A percentile compares a stretch with the other conserved stretches of the same genome.
phyloP scores from a whole-genome alignment of 2,888 invertebrate genomes.

The Sepiola atlantica region DNA sequence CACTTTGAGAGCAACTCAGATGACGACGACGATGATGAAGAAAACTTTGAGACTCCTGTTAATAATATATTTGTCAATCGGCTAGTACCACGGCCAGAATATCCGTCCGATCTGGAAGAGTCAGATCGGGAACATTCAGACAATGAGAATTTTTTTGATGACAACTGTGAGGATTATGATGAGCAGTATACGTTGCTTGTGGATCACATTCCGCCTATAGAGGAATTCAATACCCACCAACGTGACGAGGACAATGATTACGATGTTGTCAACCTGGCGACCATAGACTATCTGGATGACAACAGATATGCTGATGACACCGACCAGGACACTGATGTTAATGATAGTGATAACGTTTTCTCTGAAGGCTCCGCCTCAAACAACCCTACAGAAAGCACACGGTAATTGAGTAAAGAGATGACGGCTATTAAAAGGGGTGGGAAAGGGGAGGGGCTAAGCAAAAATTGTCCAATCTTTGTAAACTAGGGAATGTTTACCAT shows the following conservation, averaged over 20 bases:
- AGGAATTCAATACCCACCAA: conserved; percentile 64
- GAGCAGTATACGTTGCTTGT: conserved; percentile 67
- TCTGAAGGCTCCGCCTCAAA: neutral
- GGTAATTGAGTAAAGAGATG: neutral
- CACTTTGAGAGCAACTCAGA: neutral
- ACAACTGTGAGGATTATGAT: conserved; percentile 69
- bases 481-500: neutral
- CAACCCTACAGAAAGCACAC: neutral
- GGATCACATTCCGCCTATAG: conserved; percentile 62
- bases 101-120: conserved; percentile 55
- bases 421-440: neutral
- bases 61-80: conserved; percentile 60
- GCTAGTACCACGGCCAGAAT: conserved; percentile 56
- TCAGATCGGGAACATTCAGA: conserved; percentile 64
- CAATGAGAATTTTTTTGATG: conserved; percentile 69
- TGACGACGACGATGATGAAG: conserved; percentile 37
- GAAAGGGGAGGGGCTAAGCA: neutral
- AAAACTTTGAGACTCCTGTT: neutral
- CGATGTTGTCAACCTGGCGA: conserved; percentile 64
- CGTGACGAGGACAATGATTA: conserved; percentile 64
- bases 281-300: conserved; percentile 59
- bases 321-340: conserved; percentile 35
- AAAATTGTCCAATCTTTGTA: neutral
- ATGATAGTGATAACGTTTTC: conserved; percentile 4
- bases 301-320: conserved; percentile 56